phyloP scores from a whole-genome alignment of 2,113 vertebrate species.

The Peromyscus polionotus region DNA sequence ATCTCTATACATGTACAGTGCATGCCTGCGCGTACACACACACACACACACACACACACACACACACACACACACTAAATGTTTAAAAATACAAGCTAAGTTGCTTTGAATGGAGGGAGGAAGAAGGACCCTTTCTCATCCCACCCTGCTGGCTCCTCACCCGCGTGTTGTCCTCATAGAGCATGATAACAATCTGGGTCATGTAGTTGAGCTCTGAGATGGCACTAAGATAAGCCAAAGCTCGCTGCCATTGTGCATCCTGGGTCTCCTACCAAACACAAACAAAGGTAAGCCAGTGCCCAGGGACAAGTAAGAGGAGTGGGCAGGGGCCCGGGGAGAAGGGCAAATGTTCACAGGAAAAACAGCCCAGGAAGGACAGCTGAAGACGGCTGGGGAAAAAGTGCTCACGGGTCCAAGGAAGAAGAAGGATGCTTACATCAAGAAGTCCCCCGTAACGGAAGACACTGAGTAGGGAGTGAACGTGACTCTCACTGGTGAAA shows the following conservation, averaged over 20 bases:
- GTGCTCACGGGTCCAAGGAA: background rate
- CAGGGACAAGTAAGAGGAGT: conserved; percentile 58
- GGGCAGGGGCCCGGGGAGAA: conserved; percentile 72
- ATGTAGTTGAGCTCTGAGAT: conserved; percentile 99
- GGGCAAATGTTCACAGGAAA: conserved; percentile 8
- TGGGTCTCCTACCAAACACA: conserved; percentile 92
- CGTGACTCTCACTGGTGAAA: conserved; percentile 99
- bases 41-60: background rate
- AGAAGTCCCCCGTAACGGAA: conserved; percentile 98
- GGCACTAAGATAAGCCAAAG: conserved; percentile 98
- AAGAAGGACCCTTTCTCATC: conserved; percentile 6
- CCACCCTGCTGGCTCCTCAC: conserved; percentile 84
- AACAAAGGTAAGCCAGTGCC: conserved; percentile 28
- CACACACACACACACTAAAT: background rate
- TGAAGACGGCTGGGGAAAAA: background rate
- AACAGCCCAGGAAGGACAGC: background rate
- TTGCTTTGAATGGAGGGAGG: background rate
- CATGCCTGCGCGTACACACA: background rate
- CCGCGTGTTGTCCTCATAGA: conserved; percentile 99
- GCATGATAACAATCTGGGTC: conserved; percentile 99
- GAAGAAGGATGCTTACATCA: conserved; percentile 90
- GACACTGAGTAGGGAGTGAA: conserved; percentile 97
- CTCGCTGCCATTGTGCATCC: conserved; percentile 98
- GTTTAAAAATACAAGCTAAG: background rate
- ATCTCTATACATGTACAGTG: background rate